Percentiles rank a stretch among this genome's conserved stretches.
Evolutionary conservation across 2,797 vertebrate species (phyloP).

Genomic region (Chelmon rostratus): DNA sequence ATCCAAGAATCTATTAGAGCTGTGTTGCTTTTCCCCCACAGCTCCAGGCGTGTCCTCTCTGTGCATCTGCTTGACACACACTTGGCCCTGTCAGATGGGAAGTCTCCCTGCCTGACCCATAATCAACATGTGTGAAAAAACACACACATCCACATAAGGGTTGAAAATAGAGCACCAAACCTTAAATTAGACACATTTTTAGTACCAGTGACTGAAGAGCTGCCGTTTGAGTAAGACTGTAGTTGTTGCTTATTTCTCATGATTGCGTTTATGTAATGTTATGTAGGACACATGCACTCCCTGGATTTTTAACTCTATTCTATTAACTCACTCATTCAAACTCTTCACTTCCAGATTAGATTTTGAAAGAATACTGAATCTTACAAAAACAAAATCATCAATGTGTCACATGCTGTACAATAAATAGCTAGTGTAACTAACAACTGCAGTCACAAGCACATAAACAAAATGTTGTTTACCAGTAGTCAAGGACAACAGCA

Average conservation of each 20-base stretch:
- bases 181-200: background rate
- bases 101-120: constrained; percentile 30
- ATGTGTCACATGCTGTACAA: background rate
- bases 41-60: constrained; percentile 35
- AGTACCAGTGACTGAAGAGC: background rate
- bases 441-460: background rate
- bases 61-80: constrained; percentile 36
- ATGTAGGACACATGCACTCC: too few relatives aligned
- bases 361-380: background rate
- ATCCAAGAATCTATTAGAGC: constrained; percentile 3
- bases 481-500: constrained; percentile 57
- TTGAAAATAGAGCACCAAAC: constrained; percentile 7
- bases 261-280: background rate
- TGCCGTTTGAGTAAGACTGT: background rate
- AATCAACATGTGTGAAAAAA: constrained; percentile 29
- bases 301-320: background rate
- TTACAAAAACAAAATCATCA: too few relatives aligned
- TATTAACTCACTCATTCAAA: background rate
- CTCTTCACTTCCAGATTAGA: background rate
- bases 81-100: constrained; percentile 31
- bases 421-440: background rate
- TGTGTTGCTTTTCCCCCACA: background rate
- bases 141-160: constrained; percentile 11
- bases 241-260: background rate
- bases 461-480: constrained; percentile 40